Evolutionary conservation across 1,140 invertebrate species (phyloP), one percentile per base, ranked within the genome.

Genomic region (Zaprionus nigranus): DNA sequence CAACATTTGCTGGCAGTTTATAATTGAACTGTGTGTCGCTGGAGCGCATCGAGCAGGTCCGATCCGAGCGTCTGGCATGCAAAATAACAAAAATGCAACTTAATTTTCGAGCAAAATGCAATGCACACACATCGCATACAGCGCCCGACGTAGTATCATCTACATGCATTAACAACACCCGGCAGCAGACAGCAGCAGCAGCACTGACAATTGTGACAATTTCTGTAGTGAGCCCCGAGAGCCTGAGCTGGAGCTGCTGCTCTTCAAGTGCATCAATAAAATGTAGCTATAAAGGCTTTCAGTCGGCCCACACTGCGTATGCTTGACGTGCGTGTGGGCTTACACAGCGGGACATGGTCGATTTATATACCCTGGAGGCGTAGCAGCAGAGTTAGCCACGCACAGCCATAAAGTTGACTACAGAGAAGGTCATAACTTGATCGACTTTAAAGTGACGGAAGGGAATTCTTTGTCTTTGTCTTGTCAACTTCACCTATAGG

Each of bases 31-130:
- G 72, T 85, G 66, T 70, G 65, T 57, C 68, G 78, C 68, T 84
- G 64, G 65, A 88, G 85, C 85, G 78, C 40, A 90, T 90, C 83
- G 81, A 73, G 81, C 40, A 75, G 78, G 69, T 62, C 54, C 56
- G 60, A 69, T 43, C 26, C 28, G 54, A 20, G 17, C 20, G 57
- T 54, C 53, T 54, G 24, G 49, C 57, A 53, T 61, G 61, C 79
- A 65, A 74, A 87, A 79, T 86, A 86, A 88, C 70, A 78, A 86
- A 84, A 84, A 86, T 84, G 72, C 70, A 86, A 86, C 82, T 81
- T 81, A 78, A 86, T 84, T 86, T 84, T 84, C 51, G 51, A 73
- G 66, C 66, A 58, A 30, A 30, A 30, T 30, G 28, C 28, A 30
- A 30, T 30, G 28, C 46, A 46, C 40, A n/a, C 38, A 46, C n/a